Evolutionary conservation across 2,888 invertebrate genomes (phyloP).

Genomic region (Eristalis pertinax): DNA sequence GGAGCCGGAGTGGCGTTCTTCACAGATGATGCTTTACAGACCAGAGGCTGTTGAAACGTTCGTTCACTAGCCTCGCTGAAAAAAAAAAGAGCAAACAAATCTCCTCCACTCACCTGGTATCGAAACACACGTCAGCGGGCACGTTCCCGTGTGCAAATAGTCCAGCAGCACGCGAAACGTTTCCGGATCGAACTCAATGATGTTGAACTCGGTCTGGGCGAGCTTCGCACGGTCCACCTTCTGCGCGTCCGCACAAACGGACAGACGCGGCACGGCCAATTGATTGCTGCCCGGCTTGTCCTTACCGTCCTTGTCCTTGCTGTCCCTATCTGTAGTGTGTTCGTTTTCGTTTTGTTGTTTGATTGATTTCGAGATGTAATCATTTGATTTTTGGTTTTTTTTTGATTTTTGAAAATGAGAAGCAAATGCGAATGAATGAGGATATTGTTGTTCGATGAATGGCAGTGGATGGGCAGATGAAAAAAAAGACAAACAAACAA

Average conservation of each 20-base stretch:
- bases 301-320: constrained; percentile 89
- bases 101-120: constrained; percentile 87
- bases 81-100: background rate
- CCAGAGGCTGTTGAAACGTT: too few relatives aligned
- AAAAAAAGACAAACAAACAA: background rate
- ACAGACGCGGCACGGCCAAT: constrained; percentile 92
- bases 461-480: background rate
- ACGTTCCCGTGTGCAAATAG: constrained; percentile 95
- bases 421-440: constrained; percentile 62
- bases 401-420: constrained; percentile 44
- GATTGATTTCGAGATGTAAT: constrained; percentile 5
- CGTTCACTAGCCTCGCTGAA: background rate
- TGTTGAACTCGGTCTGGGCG: constrained; percentile 96
- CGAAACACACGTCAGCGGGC: constrained; percentile 94
- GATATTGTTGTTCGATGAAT: constrained; percentile 35
- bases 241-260: constrained; percentile 96
- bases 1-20: too few relatives aligned
- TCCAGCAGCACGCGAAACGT: constrained; percentile 95
- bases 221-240: constrained; percentile 95
- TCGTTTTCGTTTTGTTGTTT: constrained; percentile 25
- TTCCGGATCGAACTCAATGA: constrained; percentile 97
- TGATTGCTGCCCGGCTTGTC: constrained; percentile 88
- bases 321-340: constrained; percentile 86
- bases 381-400: too few relatives aligned
- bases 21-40: too few relatives aligned